Percentiles rank a stretch among this genome's conserved stretches.
Evolutionary conservation across 53 echinoderm and acorn worm species (phyloP).

Genomic region (Hippasteria phrygiana): DNA sequence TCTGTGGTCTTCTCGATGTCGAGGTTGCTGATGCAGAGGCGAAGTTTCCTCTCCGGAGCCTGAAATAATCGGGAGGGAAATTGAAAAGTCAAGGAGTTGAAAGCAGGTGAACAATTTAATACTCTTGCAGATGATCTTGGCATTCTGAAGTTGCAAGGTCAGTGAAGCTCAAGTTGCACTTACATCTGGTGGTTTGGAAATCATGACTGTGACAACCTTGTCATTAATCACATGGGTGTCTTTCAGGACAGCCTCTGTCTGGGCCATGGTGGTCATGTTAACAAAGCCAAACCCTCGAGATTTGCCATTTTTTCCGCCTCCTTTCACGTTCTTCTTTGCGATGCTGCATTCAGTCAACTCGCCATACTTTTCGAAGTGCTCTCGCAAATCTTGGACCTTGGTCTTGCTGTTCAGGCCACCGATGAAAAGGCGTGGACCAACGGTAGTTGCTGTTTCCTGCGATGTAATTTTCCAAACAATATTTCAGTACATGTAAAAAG

Average conservation of each 20-base stretch:
- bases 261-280: slow-evolving; percentile 15
- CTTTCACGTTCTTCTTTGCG: slow-evolving; percentile 1
- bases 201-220: slow-evolving; percentile 23
- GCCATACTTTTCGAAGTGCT: slow-evolving; percentile 48
- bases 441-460: background rate
- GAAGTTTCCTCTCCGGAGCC: slow-evolving; percentile 44
- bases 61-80: background rate
- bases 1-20: slow-evolving; percentile 44
- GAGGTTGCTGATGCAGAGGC: slow-evolving; percentile 18
- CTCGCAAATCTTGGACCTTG: background rate
- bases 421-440: slow-evolving; percentile 35
- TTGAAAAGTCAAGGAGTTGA: too few relatives aligned
- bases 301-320: background rate
- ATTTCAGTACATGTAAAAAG: background rate
- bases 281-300: slow-evolving; percentile 35
- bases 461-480: background rate
- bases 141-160: too few relatives aligned
- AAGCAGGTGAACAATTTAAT: too few relatives aligned
- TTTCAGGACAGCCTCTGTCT: background rate
- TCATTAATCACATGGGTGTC: slow-evolving; percentile 43
- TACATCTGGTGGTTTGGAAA: slow-evolving; percentile 43
- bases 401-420: slow-evolving; percentile 39
- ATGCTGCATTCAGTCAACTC: slow-evolving; percentile 17
- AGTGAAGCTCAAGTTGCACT: too few relatives aligned
- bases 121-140: too few relatives aligned